Conservation (phyloP, 1,140 invertebrate species). For the Rhagoletis zephyria region DNA sequence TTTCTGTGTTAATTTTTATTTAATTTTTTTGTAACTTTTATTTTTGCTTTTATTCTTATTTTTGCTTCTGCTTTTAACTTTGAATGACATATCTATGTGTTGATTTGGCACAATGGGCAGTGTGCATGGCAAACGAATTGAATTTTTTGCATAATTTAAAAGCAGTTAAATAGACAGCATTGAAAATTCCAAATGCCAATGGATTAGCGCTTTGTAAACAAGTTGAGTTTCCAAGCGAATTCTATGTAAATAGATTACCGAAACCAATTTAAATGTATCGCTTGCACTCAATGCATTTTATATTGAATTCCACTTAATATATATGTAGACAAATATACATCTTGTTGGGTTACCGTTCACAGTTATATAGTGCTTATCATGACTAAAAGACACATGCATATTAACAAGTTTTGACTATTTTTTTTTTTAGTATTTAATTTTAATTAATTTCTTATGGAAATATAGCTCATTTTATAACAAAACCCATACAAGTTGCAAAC, state of each 20-base stretch:
- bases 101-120: conserved; percentile 35
- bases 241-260: neutral
- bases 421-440: too few relatives aligned
- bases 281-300: neutral
- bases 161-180: neutral
- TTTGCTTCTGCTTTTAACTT: neutral
- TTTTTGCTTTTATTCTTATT: neutral
- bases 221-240: neutral
- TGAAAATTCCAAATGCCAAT: neutral
- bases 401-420: too few relatives aligned
- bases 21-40: neutral
- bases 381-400: too few relatives aligned
- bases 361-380: too few relatives aligned
- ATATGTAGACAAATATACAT: too few relatives aligned
- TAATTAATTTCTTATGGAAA: too few relatives aligned
- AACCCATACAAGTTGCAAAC: too few relatives aligned
- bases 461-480: too few relatives aligned
- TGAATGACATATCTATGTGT: conserved; percentile 38
- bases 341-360: too few relatives aligned
- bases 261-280: neutral
- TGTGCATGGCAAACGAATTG: conserved; percentile 18
- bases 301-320: neutral
- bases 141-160: conserved; percentile 5
- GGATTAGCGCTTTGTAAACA: neutral
- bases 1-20: neutral